These are phyloP conservation scores for Amblyteles armatorius DNA, from an alignment of 2,888 invertebrate species.

Conservation along the genomic window DNA sequence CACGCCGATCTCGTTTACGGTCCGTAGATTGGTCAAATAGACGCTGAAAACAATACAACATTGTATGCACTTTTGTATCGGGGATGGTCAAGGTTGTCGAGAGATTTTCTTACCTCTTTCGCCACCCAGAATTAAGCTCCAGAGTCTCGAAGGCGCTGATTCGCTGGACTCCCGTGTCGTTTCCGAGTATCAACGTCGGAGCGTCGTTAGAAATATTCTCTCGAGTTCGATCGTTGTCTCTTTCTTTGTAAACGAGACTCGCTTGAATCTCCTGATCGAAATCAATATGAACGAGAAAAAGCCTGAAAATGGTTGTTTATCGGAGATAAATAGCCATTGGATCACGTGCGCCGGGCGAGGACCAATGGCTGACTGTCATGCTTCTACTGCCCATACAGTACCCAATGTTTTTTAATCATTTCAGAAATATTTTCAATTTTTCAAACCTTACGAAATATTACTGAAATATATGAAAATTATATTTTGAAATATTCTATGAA, in stretches of 20 bases:
- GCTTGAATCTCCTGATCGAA: conserved; percentile 77
- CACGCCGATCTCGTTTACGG: conserved; percentile 81
- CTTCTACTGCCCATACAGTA: no score
- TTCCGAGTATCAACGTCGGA: conserved; percentile 73
- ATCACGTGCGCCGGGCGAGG: neutral
- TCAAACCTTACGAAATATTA: no score
- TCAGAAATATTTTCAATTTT: no score
- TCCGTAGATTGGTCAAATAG: conserved; percentile 77
- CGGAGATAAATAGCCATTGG: neutral
- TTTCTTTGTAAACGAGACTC: conserved; percentile 73
- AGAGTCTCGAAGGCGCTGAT: conserved; percentile 73
- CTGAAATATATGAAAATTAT: no score
- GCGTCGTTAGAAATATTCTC: neutral
- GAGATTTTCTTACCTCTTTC: conserved; percentile 74
- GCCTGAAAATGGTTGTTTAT: conserved; percentile 70
- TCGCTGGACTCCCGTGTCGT: conserved; percentile 73
- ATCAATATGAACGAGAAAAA: conserved; percentile 79
- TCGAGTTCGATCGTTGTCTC: conserved; percentile 38
- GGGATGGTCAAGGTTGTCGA: neutral
- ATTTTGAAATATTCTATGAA: no score
- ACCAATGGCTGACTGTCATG: neutral
- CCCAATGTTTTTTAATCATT: no score
- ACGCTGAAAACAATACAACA: conserved; percentile 69
- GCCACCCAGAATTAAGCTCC: conserved; percentile 75
- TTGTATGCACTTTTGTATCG: neutral